phyloP scores from a whole-genome alignment of 2,888 invertebrate genomes.

The Drosophila demipolita region DNA sequence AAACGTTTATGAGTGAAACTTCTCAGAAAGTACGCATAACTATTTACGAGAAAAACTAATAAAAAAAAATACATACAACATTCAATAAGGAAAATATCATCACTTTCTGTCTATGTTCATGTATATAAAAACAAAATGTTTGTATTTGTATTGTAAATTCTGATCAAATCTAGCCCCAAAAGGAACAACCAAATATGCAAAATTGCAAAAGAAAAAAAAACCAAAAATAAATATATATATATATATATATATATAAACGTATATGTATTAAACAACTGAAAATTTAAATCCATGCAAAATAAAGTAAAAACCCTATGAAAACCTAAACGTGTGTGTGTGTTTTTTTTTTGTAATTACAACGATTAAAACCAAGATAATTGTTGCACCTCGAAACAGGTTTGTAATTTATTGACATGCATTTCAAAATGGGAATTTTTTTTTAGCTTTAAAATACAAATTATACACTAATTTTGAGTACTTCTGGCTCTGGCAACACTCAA shows the following conservation, averaged over 20 bases:
- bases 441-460: neutral
- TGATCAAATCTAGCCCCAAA: slow-evolving; percentile 36
- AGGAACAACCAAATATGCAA: slow-evolving; percentile 19
- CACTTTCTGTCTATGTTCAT: slow-evolving; percentile 21
- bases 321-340: neutral
- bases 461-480: neutral
- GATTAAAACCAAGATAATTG: neutral
- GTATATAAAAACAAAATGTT: slow-evolving; percentile 48
- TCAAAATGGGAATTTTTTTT: neutral
- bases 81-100: slow-evolving; percentile 9
- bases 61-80: slow-evolving; percentile 13
- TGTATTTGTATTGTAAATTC: slow-evolving; percentile 74
- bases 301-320: slow-evolving; percentile 61
- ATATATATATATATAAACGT: slow-evolving; percentile 14
- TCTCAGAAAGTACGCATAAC: slow-evolving; percentile 24
- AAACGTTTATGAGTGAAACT: slow-evolving; percentile 28
- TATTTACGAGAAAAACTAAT: slow-evolving; percentile 14
- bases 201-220: slow-evolving; percentile 9
- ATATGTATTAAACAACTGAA: slow-evolving; percentile 30
- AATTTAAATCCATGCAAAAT: slow-evolving; percentile 53
- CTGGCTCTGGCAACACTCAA: slow-evolving; percentile 20
- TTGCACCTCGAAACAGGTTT: neutral
- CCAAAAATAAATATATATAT: slow-evolving; percentile 5
- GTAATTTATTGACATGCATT: neutral
- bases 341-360: neutral